These are phyloP conservation scores for Heliconius congener DNA, from an alignment of 1,140 invertebrate species.

Conservation along the genomic window DNA sequence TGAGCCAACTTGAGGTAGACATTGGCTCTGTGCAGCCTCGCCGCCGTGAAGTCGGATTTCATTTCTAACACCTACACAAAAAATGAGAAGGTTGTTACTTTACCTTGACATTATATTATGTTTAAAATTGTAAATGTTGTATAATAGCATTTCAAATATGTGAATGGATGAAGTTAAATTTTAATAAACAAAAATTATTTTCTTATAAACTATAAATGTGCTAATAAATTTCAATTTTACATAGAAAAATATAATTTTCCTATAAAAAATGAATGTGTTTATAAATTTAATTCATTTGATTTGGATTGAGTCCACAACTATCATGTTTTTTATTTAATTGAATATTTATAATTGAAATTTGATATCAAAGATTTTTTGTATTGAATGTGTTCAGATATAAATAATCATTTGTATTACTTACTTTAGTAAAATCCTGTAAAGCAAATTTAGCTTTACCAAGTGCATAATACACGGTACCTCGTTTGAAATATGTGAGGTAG, in stretches of 20 bases:
- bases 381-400: background rate
- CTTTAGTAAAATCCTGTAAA: slow-evolving; percentile 92
- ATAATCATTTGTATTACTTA: slow-evolving; percentile 33
- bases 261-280: no score
- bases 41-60: slow-evolving; percentile 96
- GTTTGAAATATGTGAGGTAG: slow-evolving; percentile 96
- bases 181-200: no score
- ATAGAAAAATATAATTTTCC: no score
- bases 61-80: slow-evolving; percentile 89
- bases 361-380: no score
- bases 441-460: slow-evolving; percentile 98
- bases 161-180: no score
- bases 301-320: no score
- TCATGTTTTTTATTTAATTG: no score
- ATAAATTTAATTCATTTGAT: no score
- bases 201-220: no score
- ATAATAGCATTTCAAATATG: no score
- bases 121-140: background rate
- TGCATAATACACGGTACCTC: slow-evolving; percentile 98
- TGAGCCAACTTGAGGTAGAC: slow-evolving; percentile 95
- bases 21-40: slow-evolving; percentile 92
- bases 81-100: background rate
- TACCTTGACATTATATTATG: slow-evolving; percentile 8
- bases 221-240: no score
- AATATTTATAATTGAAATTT: no score